Percentiles rank a stretch among this genome's conserved stretches.
These are phyloP conservation scores for Montipora sp. DNA, from an alignment of 64 coral and sea anemone species.

Conservation along the genomic window DNA sequence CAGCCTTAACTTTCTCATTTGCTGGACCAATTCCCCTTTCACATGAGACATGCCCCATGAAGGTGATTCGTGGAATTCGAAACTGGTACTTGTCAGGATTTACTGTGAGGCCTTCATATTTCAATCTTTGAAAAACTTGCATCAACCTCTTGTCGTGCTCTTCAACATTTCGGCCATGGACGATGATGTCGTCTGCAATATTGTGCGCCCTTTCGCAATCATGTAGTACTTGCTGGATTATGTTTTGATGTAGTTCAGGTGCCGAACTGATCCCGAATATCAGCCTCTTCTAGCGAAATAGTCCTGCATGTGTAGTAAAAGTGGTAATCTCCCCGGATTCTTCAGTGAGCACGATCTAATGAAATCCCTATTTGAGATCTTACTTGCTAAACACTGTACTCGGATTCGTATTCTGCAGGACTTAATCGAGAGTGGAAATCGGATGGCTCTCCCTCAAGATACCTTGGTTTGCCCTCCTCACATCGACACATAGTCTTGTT, in stretches of 20 bases:
- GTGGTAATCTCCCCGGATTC: background rate
- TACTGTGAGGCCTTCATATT: slow-evolving; percentile 9
- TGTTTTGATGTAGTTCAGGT: slow-evolving; percentile 15
- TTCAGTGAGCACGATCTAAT: slow-evolving; percentile 31
- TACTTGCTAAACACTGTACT: slow-evolving; percentile 52
- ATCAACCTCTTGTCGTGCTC: slow-evolving; percentile 51
- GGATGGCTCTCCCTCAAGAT: slow-evolving; percentile 40
- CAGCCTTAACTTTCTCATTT: slow-evolving; percentile 45
- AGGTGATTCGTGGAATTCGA: slow-evolving; percentile 36
- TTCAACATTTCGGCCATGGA: slow-evolving; percentile 40
- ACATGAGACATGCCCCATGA: background rate
- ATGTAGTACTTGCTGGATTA: slow-evolving; percentile 48
- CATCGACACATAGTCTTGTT: slow-evolving; percentile 61
- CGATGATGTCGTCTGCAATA: slow-evolving; percentile 53
- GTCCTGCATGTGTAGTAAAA: background rate
- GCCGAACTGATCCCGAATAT: background rate
- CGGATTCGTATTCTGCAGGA: slow-evolving; percentile 7
- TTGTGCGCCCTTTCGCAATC: slow-evolving; percentile 26
- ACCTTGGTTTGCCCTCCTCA: slow-evolving; percentile 42
- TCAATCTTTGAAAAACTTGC: slow-evolving; percentile 8
- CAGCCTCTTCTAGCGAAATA: background rate
- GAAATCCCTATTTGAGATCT: slow-evolving; percentile 57
- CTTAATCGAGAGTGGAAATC: slow-evolving; percentile 52
- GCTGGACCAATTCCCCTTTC: slow-evolving; percentile 53
- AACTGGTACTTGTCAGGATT: slow-evolving; percentile 53